Base-by-base conservation (phyloP, 2,113 vertebrate genomes). In the Thinocorus orbignyianus region DNA sequence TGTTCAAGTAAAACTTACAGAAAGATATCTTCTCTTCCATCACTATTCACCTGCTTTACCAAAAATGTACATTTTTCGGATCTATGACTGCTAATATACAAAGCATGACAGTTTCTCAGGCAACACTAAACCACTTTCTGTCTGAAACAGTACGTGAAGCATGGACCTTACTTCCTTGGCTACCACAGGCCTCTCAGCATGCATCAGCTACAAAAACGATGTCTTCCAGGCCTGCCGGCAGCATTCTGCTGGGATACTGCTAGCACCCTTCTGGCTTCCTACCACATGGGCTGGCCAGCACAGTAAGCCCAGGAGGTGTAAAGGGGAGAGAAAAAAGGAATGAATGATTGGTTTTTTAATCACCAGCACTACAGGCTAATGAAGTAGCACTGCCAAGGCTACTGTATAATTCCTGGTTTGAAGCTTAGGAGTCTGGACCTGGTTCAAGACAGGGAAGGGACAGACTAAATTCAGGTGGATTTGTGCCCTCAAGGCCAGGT, bases 231-330 rank as follows among this genome's bases (percentile, higher is more conserved):
- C 72, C 31, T 80, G 31, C 64, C 35, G 69, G 42, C 25, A 81
- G 37, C 4, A 2, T 41, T 86, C 55, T 61, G 28, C 58, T 83
- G 54, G 49, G 73, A 42, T 52, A 22, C n/a, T 54, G 41, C 41
- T 71, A 48, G 31, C 49, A 84, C 16, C 57, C 41, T 37, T 44
- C 18, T 2, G 1, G 23, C 62, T 70, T 80, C 81, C 44, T 66
- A 54, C 44, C 52, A 37, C 44, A 68, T 0, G 0, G 55, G 10
- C 41, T 65, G 41, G n/a, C 24, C 82, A 31, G 52, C 25, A 44
- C 0, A 0, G 9, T 0, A 1, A 86, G 39, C 13, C 44, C 66
- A 68, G 62, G 54, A 25, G 65, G 30, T 33, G 11, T 35, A 51
- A 71, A 78, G 25, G n/a, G 3, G 22, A 13, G 57, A 4, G 4